These are phyloP conservation scores for Acanthoscelides obtectus DNA, from an alignment of 2,888 invertebrate genomes.

Conservation along the genomic window DNA sequence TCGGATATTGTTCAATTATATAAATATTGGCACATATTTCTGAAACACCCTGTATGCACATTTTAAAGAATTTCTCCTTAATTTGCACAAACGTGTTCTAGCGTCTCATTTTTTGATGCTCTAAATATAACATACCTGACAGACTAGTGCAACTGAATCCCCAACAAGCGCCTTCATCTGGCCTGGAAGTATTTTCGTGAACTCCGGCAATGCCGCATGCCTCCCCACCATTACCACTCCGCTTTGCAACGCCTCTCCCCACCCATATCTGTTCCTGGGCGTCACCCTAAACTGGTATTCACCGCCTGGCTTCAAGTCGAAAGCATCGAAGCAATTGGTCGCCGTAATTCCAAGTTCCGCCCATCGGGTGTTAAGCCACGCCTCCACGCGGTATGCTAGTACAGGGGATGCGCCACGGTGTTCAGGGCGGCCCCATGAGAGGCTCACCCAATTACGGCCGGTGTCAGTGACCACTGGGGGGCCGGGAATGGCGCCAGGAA, in stretches of 20 bases:
- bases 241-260: conserved; percentile 73
- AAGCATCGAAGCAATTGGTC: conserved; percentile 75
- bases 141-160: conserved; percentile 62
- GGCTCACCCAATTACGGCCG: conserved; percentile 78
- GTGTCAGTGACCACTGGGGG: conserved; percentile 74
- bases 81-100: no score
- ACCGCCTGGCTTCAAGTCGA: conserved; percentile 72
- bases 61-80: no score
- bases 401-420: conserved; percentile 68
- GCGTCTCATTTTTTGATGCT: not conserved
- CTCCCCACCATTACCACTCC: conserved; percentile 62
- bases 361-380: conserved; percentile 78
- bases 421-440: conserved; percentile 78
- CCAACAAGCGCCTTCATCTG: conserved; percentile 72
- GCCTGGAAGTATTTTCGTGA: conserved; percentile 68
- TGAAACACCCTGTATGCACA: no score
- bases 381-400: conserved; percentile 72
- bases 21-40: no score
- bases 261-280: conserved; percentile 81
- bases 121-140: conserved; percentile 63
- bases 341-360: conserved; percentile 74
- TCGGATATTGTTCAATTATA: no score
- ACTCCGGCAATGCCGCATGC: conserved; percentile 70
- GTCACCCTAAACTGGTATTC: conserved; percentile 86
- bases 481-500: conserved; percentile 73